Base-by-base conservation (phyloP, 1,140 invertebrate species). In the Notospermus geniculatus region DNA sequence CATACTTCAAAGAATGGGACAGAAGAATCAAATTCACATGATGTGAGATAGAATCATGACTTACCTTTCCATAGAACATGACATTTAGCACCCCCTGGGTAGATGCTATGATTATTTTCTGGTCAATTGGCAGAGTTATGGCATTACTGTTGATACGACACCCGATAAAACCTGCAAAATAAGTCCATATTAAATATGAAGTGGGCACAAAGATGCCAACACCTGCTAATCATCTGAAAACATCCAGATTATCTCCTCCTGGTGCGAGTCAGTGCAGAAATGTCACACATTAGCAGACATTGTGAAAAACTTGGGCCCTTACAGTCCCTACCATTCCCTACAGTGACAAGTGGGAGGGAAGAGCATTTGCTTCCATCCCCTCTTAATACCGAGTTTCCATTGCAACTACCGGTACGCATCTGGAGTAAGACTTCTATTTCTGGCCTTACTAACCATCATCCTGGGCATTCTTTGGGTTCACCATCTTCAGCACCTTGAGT, bases 31-130 rank as follows among this genome's bases (percentile, higher is more conserved):
- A 50, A 50, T 27, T 50, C 9, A 27, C 19, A 19, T 50, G 46
- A 7, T 23, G 5, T 7, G 5, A 23, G 46, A 23, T 7, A 36
- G 32, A 50, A 50, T 19, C n/a, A 5, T 19, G n/a, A 23, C n/a
- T 27, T 23, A 50, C 46, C 46, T 50, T 50, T 19, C 25, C 25
- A 50, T 50, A 27, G 46, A 23, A 50, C 19, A 50, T 50, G n/a
- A 50, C 9, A 5, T 50, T 4, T 27, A 50, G 4, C 5, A 9
- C 9, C 25, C 46, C 46, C 19, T 50, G n/a, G 4, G 46, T 50
- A 9, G 5, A 5, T 7, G 46, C 4, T 23, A 50, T 27, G 46
- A 19, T 50, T n/a, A 50, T 19, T n/a, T 50, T 50, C n/a, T 50
- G 46, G n/a, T 27, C 25, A n/a, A n/a, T n/a, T 19, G 25, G 19